Evolutionary conservation across 2,113 vertebrate genomes (phyloP).

Genomic region (Arenaria interpres): DNA sequence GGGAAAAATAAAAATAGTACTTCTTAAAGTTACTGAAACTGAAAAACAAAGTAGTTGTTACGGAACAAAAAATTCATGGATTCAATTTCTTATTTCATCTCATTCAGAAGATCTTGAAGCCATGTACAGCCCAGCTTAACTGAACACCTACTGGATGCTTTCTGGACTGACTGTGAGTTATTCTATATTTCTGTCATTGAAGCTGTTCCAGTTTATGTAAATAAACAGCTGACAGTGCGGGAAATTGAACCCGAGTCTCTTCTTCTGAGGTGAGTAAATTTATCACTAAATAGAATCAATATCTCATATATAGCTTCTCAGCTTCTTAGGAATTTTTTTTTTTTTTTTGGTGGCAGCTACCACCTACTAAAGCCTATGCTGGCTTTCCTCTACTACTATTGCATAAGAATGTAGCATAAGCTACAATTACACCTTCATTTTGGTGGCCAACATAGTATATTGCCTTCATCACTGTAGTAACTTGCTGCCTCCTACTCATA

Average conservation of each 20-base stretch:
- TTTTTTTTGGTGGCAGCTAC: neutral
- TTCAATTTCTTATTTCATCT: neutral
- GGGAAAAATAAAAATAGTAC: neutral
- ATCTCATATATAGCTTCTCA: neutral
- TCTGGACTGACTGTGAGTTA: neutral
- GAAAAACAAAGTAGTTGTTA: neutral
- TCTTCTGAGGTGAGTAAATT: neutral
- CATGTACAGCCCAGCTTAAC: neutral
- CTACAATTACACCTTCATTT: conserved; percentile 60
- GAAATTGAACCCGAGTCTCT: neutral
- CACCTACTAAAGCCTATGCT: conserved; percentile 1
- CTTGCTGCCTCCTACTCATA: conserved; percentile 44
- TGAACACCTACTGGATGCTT: neutral
- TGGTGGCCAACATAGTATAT: conserved; percentile 23
- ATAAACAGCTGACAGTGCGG: neutral
- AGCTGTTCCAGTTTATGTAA: neutral
- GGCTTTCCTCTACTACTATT: conserved; percentile 1
- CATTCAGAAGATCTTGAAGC: neutral
- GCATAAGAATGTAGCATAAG: neutral
- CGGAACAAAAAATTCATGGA: neutral
- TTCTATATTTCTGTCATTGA: neutral
- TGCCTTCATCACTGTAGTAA: conserved; percentile 36
- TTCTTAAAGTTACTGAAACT: neutral
- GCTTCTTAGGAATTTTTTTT: neutral
- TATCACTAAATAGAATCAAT: neutral